phyloP scores from a whole-genome alignment of 2,888 invertebrate species.

The Sabatieria punctata region DNA sequence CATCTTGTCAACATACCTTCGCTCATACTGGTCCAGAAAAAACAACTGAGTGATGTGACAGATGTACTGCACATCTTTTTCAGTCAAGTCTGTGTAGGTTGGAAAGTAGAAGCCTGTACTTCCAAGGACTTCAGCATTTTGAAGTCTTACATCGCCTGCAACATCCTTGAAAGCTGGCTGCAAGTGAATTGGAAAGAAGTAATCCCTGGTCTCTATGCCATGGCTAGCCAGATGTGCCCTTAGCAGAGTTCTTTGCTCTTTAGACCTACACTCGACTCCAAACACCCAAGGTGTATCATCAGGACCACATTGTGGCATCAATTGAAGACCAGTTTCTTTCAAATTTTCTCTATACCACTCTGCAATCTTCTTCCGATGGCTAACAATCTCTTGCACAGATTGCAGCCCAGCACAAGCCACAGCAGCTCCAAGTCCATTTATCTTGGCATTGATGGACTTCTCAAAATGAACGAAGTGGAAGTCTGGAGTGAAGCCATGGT shows the following conservation, averaged over 20 bases:
- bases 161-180: not conserved
- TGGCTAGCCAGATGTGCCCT: not conserved
- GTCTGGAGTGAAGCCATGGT: slow-evolving; percentile 2
- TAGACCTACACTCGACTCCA: not conserved
- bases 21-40: too few species aligned
- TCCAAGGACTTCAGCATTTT: not conserved
- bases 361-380: not conserved
- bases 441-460: not conserved
- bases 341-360: not conserved
- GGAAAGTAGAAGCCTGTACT: not conserved
- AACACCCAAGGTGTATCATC: not conserved
- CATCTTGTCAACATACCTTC: too few species aligned
- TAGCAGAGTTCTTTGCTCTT: not conserved
- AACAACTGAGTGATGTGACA: too few species aligned
- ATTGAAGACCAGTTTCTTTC: not conserved
- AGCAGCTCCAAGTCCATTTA: not conserved
- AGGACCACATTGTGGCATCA: not conserved
- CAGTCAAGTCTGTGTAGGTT: not conserved
- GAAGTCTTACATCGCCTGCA: not conserved
- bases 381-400: slow-evolving; percentile 5
- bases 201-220: not conserved
- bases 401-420: not conserved
- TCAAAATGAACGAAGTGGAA: slow-evolving; percentile 2
- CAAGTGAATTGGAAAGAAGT: not conserved
- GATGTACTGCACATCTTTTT: not conserved